phyloP scores from a whole-genome alignment of 2,113 vertebrate species.

The Caretta caretta region DNA sequence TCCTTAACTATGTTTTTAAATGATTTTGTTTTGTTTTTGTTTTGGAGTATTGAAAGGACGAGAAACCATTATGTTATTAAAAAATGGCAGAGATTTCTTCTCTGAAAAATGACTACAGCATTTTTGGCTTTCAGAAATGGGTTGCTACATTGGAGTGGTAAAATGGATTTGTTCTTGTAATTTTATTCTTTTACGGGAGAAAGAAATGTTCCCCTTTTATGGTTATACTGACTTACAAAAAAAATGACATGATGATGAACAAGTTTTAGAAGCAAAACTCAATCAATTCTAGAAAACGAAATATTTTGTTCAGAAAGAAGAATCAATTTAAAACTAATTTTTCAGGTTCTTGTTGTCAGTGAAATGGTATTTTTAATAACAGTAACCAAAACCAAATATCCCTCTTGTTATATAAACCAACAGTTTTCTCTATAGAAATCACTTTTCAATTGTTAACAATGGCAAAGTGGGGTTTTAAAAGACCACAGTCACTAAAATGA shows the following conservation, averaged over 20 bases:
- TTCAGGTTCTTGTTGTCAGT: slow-evolving; percentile 50
- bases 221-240: not conserved
- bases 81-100: not conserved
- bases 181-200: slow-evolving; percentile 20
- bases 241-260: slow-evolving; percentile 22
- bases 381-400: not conserved
- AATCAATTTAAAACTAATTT: slow-evolving; percentile 58
- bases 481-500: not conserved
- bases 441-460: not conserved
- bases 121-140: not conserved
- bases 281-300: slow-evolving; percentile 39
- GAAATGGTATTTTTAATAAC: slow-evolving; percentile 57
- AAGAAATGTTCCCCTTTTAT: not conserved
- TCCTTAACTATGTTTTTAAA: not conserved
- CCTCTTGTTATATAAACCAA: not conserved
- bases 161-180: not conserved
- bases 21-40: not conserved
- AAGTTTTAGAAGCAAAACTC: slow-evolving; percentile 18
- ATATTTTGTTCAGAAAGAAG: slow-evolving; percentile 46
- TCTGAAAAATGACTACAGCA: not conserved
- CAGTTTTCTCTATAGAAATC: not conserved
- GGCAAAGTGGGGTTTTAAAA: not conserved
- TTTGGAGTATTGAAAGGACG: not conserved
- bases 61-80: not conserved
- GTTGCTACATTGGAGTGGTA: not conserved